Evolutionary conservation across 2,888 invertebrate genomes (phyloP).

Genomic region (Campoplex nolae): DNA sequence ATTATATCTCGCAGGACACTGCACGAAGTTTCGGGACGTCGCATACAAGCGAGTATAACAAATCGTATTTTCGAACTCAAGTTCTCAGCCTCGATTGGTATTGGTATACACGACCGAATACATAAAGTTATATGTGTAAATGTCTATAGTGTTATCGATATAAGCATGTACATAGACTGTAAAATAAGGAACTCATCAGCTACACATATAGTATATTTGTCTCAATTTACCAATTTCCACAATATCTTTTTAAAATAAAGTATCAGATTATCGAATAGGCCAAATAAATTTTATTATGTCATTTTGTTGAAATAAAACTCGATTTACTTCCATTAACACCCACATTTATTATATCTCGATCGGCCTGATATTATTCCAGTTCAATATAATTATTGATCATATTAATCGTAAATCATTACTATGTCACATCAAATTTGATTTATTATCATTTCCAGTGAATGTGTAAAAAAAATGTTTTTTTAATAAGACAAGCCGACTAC

Average conservation of each 20-base stretch:
- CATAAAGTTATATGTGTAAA: not conserved
- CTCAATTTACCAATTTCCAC: not conserved
- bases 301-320: not conserved
- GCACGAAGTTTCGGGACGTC: slow-evolving; percentile 42
- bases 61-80: slow-evolving; percentile 61
- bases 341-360: not conserved
- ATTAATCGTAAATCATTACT: too few species aligned
- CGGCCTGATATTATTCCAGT: not conserved
- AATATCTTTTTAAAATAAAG: not conserved
- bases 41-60: slow-evolving; percentile 54
- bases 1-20: slow-evolving; percentile 55
- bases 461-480: too few species aligned
- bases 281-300: not conserved
- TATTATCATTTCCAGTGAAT: too few species aligned
- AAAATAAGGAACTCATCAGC: not conserved
- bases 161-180: not conserved
- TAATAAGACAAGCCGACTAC: too few species aligned
- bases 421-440: too few species aligned
- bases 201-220: not conserved
- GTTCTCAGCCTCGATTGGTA: not conserved
- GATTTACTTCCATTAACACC: not conserved
- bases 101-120: slow-evolving; percentile 10
- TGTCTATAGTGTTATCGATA: not conserved
- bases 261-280: not conserved
- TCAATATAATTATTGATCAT: not conserved